Percentiles rank a stretch among this genome's conserved stretches.
Conservation (phyloP, 2,888 invertebrate genomes). For the Celastrina argiolus region DNA sequence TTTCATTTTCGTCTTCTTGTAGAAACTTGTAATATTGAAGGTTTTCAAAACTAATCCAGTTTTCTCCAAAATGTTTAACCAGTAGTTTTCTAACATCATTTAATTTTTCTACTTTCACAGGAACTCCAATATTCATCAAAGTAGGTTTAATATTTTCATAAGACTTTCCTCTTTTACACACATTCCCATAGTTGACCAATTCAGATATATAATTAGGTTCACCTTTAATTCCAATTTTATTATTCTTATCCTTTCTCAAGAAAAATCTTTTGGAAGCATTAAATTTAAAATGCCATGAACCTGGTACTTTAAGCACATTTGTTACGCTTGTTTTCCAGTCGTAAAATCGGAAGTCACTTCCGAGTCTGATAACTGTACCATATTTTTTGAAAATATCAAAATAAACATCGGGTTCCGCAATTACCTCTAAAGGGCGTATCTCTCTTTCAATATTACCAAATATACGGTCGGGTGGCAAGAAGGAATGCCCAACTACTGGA, state of each 20-base stretch:
- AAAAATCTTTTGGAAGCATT: constrained; percentile 16
- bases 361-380: constrained; percentile 15
- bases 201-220: neutral
- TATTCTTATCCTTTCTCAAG: neutral
- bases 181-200: constrained; percentile 23
- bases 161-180: constrained; percentile 24
- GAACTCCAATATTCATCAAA: constrained; percentile 25
- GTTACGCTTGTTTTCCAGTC: neutral
- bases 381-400: constrained; percentile 25
- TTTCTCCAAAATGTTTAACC: constrained; percentile 24
- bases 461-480: constrained; percentile 25
- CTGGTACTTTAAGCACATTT: constrained; percentile 9
- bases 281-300: constrained; percentile 24
- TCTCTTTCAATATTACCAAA: constrained; percentile 31
- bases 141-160: constrained; percentile 24
- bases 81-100: constrained; percentile 24
- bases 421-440: neutral
- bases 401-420: constrained; percentile 19
- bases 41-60: constrained; percentile 22
- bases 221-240: neutral
- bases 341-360: no score
- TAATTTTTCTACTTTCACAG: constrained; percentile 25
- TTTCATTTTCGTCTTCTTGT: constrained; percentile 16
- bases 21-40: constrained; percentile 23
- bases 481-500: constrained; percentile 25